These are phyloP conservation scores for Apamea epomidion DNA, from an alignment of 2,888 invertebrate species.

Conservation along the genomic window DNA sequence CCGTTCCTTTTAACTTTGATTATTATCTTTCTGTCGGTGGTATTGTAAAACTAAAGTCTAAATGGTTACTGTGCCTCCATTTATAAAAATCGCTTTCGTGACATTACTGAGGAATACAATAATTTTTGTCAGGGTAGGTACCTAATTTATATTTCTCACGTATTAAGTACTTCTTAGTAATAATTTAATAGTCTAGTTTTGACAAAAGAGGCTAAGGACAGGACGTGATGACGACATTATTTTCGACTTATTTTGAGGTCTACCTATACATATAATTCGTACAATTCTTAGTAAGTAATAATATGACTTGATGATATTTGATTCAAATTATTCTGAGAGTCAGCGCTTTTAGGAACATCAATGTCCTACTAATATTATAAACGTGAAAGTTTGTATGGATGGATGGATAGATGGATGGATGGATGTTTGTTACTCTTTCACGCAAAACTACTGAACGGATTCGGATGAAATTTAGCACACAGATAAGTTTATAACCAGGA, in stretches of 20 bases:
- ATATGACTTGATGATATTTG: neutral
- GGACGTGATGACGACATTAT: neutral
- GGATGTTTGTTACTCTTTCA: too few relatives aligned
- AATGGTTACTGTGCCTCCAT: slow-evolving; percentile 24
- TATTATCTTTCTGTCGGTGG: slow-evolving; percentile 59
- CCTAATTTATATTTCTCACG: slow-evolving; percentile 17
- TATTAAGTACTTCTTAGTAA: slow-evolving; percentile 12
- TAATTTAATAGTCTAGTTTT: slow-evolving; percentile 11
- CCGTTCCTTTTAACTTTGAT: slow-evolving; percentile 63
- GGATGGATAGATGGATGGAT: too few relatives aligned
- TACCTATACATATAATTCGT: neutral
- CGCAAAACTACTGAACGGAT: too few relatives aligned
- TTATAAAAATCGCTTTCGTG: slow-evolving; percentile 32
- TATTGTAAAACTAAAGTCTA: slow-evolving; percentile 36
- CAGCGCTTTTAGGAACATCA: too few relatives aligned
- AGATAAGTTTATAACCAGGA: too few relatives aligned
- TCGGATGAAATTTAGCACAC: too few relatives aligned
- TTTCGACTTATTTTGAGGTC: neutral
- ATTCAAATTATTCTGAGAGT: neutral
- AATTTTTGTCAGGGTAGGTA: neutral
- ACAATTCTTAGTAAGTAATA: neutral
- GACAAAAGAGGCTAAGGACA: slow-evolving; percentile 13
- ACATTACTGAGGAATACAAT: slow-evolving; percentile 13
- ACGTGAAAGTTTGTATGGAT: too few relatives aligned
- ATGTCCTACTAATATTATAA: neutral